Percentiles rank a stretch among this genome's conserved stretches.
phyloP scores from a whole-genome alignment of 1,140 invertebrate species.

The Drosophila lacteicornis region DNA sequence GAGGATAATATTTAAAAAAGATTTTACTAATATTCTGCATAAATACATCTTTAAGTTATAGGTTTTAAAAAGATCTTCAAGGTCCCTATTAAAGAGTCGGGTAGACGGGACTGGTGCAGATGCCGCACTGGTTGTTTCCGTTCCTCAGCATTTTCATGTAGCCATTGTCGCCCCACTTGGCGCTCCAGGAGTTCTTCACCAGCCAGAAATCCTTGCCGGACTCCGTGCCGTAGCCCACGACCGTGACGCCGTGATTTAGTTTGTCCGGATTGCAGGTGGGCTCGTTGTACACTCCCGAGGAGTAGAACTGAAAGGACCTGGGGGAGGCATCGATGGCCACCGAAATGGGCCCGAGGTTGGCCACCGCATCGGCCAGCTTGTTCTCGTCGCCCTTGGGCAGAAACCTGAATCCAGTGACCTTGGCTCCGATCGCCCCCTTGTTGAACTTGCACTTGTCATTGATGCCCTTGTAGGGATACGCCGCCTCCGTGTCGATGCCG shows the following conservation, averaged over 20 bases:
- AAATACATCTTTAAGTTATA: background rate
- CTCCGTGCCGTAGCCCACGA: constrained; percentile 10
- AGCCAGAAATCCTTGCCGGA: constrained; percentile 13
- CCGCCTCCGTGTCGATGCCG: constrained; percentile 1
- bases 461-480: constrained; percentile 7
- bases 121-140: constrained; percentile 8
- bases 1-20: no score
- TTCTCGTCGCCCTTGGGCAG: constrained; percentile 8
- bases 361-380: constrained; percentile 18
- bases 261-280: background rate
- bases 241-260: constrained; percentile 1
- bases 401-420: background rate
- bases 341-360: background rate
- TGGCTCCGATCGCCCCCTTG: constrained; percentile 2
- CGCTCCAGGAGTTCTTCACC: constrained; percentile 19
- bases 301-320: constrained; percentile 1
- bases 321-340: background rate
- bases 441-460: background rate
- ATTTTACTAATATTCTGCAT: background rate
- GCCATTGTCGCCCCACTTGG: background rate
- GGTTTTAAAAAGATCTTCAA: background rate
- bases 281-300: constrained; percentile 2
- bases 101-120: background rate
- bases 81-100: background rate
- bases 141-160: constrained; percentile 18